phyloP scores from a whole-genome alignment of 2,888 invertebrate species.

The Rhodophaea formosa region DNA sequence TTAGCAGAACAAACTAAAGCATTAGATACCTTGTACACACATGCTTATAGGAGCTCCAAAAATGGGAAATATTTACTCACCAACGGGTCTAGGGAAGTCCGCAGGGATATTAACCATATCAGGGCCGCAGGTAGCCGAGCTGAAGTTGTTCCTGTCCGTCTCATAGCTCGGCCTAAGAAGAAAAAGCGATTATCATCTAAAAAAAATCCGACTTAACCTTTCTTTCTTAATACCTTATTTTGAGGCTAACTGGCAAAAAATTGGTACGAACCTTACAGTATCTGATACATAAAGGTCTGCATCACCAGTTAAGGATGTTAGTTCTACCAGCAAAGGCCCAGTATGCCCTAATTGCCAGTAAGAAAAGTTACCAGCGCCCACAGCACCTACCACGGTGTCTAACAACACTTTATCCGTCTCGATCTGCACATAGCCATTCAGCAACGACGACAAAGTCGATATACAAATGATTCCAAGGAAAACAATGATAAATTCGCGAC shows the following conservation, averaged over 20 bases:
- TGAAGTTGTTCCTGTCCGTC: conserved; percentile 61
- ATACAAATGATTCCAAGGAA: conserved; percentile 62
- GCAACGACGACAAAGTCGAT: conserved; percentile 59
- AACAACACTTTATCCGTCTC: conserved; percentile 57
- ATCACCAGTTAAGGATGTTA: conserved; percentile 63
- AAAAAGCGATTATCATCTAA: not conserved
- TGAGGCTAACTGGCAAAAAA: not conserved
- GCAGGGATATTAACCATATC: conserved; percentile 60
- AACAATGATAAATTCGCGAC: conserved; percentile 62
- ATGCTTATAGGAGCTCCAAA: no score
- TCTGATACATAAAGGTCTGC: conserved; percentile 72
- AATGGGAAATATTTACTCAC: conserved; percentile 43
- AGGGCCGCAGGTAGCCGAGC: conserved; percentile 63
- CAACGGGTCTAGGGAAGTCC: conserved; percentile 65
- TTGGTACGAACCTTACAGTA: conserved; percentile 50
- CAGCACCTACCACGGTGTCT: conserved; percentile 60
- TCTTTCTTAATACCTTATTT: not conserved
- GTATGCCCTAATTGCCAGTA: conserved; percentile 70
- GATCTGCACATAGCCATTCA: conserved; percentile 52
- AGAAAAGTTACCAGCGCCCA: conserved; percentile 70
- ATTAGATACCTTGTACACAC: no score
- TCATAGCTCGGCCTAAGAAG: conserved; percentile 64
- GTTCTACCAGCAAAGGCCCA: conserved; percentile 61
- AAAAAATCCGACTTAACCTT: not conserved
- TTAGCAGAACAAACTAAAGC: no score